Percentiles rank a stretch among this genome's conserved stretches.
phyloP scores from a whole-genome alignment of 2,797 vertebrate genomes.

The Poeciliopsis paucimaculata region DNA sequence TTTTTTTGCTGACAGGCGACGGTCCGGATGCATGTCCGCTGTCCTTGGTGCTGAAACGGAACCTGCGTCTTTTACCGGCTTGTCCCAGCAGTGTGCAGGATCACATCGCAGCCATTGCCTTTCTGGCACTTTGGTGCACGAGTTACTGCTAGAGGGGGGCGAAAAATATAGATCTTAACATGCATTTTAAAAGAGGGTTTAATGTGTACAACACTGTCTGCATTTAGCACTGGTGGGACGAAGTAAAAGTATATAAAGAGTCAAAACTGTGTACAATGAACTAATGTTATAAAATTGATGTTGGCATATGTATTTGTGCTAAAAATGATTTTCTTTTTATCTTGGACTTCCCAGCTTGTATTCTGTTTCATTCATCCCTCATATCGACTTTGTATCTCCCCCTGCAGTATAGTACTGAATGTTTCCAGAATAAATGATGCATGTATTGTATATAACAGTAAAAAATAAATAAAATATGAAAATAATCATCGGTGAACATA shows the following conservation, averaged over 20 bases:
- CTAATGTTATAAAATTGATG: background rate
- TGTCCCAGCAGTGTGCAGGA: background rate
- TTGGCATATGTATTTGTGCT: background rate
- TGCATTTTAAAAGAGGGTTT: background rate
- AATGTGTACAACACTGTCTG: background rate
- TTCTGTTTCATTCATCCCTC: background rate
- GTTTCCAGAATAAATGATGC: background rate
- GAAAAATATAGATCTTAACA: background rate
- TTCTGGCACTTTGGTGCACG: background rate
- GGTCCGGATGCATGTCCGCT: conserved; percentile 52
- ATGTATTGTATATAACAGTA: background rate
- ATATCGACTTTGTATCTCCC: background rate
- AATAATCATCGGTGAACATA: background rate
- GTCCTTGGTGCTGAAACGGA: conserved; percentile 83
- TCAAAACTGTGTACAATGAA: background rate
- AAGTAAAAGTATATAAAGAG: background rate
- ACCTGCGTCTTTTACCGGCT: conserved; percentile 25
- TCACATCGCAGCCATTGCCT: background rate
- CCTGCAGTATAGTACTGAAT: background rate
- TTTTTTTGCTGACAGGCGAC: background rate
- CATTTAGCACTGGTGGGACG: background rate
- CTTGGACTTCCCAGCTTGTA: background rate
- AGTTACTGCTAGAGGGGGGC: background rate
- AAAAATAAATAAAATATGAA: background rate
- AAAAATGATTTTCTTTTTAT: too few relatives aligned